These are phyloP conservation scores for Rhopilema esculentum DNA, from an alignment of 30 jellyfish, hydroid and myxozoan species.

Conservation along the genomic window DNA sequence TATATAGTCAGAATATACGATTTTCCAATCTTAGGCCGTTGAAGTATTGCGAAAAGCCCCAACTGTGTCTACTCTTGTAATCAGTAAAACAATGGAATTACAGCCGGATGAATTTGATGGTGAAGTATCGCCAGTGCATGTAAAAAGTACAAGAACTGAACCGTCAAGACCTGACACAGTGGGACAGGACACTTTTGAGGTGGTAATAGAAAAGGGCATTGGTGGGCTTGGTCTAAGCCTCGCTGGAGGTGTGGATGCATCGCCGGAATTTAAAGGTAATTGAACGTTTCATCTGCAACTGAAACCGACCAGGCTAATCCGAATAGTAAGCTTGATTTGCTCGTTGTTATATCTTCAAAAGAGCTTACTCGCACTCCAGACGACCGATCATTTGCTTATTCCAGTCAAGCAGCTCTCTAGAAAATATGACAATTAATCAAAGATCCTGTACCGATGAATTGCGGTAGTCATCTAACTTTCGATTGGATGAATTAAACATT, in stretches of 20 bases:
- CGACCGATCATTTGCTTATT: no score
- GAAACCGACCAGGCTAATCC: no score
- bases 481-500: no score
- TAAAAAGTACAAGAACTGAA: not conserved
- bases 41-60: slow-evolving; percentile 61
- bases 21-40: no score
- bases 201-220: slow-evolving; percentile 65
- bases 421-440: no score
- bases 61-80: slow-evolving; percentile 7
- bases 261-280: slow-evolving; percentile 39
- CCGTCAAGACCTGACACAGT: slow-evolving; percentile 11
- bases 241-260: slow-evolving; percentile 52
- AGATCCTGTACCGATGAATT: no score
- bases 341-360: no score
- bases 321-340: no score
- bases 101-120: slow-evolving; percentile 14
- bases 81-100: slow-evolving; percentile 64
- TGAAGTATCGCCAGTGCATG: not conserved
- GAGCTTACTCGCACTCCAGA: no score
- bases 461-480: no score
- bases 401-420: no score
- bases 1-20: no score
- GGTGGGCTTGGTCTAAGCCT: slow-evolving; percentile 86
- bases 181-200: slow-evolving; percentile 26
- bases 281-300: not conserved